Evolutionary conservation across 2,113 vertebrate genomes (phyloP).

Genomic region (Percina caprodes): DNA sequence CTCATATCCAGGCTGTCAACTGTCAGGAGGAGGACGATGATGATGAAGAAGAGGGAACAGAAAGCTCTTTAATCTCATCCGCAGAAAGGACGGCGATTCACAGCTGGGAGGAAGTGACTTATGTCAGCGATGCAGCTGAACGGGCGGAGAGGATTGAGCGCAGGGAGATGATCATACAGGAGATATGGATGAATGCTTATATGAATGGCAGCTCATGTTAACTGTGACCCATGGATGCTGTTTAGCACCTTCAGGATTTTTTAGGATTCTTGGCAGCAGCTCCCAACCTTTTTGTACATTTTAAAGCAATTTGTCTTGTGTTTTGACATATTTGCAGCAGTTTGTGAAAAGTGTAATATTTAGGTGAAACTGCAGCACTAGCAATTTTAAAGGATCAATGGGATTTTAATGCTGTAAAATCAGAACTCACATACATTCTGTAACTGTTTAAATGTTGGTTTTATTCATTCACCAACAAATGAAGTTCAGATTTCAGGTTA

Average conservation of each 20-base stretch:
- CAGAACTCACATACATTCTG: background rate
- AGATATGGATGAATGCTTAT: slow-evolving; percentile 97
- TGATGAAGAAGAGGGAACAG: slow-evolving; percentile 74
- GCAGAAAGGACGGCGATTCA: slow-evolving; percentile 76
- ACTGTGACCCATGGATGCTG: background rate
- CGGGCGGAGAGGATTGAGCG: slow-evolving; percentile 93
- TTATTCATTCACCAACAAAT: slow-evolving; percentile 14
- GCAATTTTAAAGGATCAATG: slow-evolving; percentile 5
- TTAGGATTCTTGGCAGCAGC: slow-evolving; percentile 4
- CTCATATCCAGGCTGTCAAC: slow-evolving; percentile 25
- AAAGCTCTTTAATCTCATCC: slow-evolving; percentile 83
- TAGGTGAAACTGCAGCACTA: background rate
- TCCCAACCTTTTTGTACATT: background rate
- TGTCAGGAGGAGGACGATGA: slow-evolving; percentile 62
- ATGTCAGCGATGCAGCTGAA: slow-evolving; percentile 88
- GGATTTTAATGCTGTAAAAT: slow-evolving; percentile 20
- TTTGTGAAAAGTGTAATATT: background rate
- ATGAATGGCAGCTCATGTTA: slow-evolving; percentile 81
- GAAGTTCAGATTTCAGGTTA: background rate
- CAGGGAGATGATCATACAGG: slow-evolving; percentile 94
- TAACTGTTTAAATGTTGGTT: background rate
- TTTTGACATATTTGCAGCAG: slow-evolving; percentile 5
- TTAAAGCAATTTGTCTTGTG: background rate
- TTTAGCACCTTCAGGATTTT: background rate
- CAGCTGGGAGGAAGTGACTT: slow-evolving; percentile 86